Evolutionary conservation across 2,797 vertebrate genomes (phyloP).

Genomic region (Phyllotis vaccarum): DNA sequence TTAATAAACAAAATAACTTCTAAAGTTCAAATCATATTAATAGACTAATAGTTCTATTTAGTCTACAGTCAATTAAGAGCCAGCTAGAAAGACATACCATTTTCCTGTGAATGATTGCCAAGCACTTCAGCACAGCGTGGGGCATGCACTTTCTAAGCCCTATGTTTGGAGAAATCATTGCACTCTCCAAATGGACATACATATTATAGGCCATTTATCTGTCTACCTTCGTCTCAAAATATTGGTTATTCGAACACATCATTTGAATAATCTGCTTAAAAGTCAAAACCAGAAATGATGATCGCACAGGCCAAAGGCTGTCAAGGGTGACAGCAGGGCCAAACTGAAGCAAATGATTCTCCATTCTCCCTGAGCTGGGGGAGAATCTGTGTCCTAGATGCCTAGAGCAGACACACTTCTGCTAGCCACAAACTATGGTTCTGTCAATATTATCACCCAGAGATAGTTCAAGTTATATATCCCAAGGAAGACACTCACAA

Average conservation of each 20-base stretch:
- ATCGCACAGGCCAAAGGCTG: neutral
- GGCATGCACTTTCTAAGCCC: neutral
- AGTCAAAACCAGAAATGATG: slow-evolving; percentile 15
- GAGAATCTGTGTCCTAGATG: neutral
- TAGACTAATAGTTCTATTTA: neutral
- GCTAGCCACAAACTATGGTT: neutral
- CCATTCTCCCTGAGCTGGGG: neutral
- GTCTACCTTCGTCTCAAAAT: neutral
- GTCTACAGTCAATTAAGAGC: slow-evolving; percentile 22
- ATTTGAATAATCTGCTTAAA: neutral
- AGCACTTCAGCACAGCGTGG: neutral
- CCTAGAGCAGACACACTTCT: neutral
- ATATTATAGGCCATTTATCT: neutral
- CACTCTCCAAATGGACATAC: neutral
- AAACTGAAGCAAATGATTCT: neutral
- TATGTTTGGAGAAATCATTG: neutral
- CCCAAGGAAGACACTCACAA: neutral
- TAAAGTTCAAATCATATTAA: slow-evolving; percentile 24
- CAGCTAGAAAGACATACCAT: slow-evolving; percentile 36
- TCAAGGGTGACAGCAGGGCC: neutral
- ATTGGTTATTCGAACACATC: slow-evolving; percentile 1
- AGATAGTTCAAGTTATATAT: neutral
- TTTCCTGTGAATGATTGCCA: neutral
- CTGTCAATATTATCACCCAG: neutral
- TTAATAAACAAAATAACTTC: slow-evolving; percentile 26